Percentiles rank a stretch among this genome's conserved stretches.
Conservation (phyloP, 2,888 invertebrate genomes). For the Trilocha varians region DNA sequence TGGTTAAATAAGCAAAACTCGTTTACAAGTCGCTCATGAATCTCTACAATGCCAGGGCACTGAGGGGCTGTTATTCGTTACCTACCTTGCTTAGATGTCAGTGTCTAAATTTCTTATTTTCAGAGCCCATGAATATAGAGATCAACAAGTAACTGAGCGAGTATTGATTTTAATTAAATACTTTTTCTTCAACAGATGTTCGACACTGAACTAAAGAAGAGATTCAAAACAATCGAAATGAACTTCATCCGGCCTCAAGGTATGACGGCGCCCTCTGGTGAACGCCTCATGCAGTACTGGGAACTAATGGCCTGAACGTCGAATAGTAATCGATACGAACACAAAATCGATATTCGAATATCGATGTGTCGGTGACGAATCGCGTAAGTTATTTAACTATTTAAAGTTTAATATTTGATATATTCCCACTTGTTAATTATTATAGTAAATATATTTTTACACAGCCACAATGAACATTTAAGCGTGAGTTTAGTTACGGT, state of each 20-base stretch:
- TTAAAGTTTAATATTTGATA: not conserved
- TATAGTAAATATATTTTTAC: not conserved
- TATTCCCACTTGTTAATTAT: not conserved
- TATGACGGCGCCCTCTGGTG: constrained; percentile 74
- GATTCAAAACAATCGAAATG: constrained; percentile 81
- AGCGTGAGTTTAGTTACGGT: not conserved
- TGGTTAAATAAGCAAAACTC: too few species aligned
- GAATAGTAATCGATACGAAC: not conserved
- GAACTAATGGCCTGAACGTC: constrained; percentile 47
- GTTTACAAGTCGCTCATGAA: too few species aligned
- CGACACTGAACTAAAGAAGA: constrained; percentile 83
- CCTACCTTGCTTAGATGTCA: too few species aligned
- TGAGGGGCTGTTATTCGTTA: too few species aligned
- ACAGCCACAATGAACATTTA: not conserved
- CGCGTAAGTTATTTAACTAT: not conserved
- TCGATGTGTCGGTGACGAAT: not conserved
- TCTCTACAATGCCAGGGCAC: too few species aligned
- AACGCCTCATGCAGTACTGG: constrained; percentile 81
- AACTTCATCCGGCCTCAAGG: constrained; percentile 82
- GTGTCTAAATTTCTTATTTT: too few species aligned
- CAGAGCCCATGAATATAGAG: too few species aligned
- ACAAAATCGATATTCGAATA: not conserved
- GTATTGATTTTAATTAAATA: not conserved
- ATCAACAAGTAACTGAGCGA: too few species aligned
- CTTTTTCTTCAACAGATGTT: constrained; percentile 72